Evolutionary conservation across 2,113 vertebrate species (phyloP).

Genomic region (Takifugu flavidus): DNA sequence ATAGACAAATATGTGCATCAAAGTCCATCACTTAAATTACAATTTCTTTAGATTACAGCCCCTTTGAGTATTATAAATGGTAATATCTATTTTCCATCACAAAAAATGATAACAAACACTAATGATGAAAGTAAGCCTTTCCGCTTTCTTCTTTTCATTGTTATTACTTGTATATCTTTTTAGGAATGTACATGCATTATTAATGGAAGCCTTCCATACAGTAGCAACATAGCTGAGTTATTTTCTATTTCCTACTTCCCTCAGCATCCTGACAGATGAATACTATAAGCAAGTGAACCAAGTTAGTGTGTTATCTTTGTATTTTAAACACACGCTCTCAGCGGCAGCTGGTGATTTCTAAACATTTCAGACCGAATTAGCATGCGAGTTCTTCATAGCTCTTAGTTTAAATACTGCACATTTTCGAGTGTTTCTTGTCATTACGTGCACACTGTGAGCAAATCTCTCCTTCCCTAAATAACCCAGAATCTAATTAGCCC

Average conservation of each 20-base stretch:
- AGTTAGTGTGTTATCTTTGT: conserved; percentile 30
- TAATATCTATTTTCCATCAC: conserved; percentile 30
- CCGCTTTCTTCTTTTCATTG: conserved; percentile 12
- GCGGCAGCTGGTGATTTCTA: conserved; percentile 33
- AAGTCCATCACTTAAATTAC: conserved; percentile 13
- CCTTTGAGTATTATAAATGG: conserved; percentile 37
- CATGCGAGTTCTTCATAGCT: conserved; percentile 20
- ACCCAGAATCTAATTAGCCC: conserved; percentile 64
- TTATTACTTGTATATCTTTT: conserved; percentile 41
- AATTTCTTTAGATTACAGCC: conserved; percentile 15
- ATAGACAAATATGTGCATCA: conserved; percentile 17
- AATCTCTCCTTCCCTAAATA: conserved; percentile 55
- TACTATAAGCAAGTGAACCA: conserved; percentile 16
- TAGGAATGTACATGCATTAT: conserved; percentile 58
- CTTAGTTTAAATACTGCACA: conserved; percentile 46
- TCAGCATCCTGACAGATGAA: conserved; percentile 29
- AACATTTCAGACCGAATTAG: conserved; percentile 37
- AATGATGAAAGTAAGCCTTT: conserved; percentile 29
- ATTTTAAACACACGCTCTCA: conserved; percentile 17
- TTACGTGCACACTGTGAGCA: conserved; percentile 42
- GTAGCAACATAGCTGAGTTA: conserved; percentile 47
- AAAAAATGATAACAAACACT: conserved; percentile 43
- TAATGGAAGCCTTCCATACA: conserved; percentile 58
- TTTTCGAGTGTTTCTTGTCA: conserved; percentile 62
- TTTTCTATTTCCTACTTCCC: conserved; percentile 53